Evolutionary conservation across 2,113 vertebrate species (phyloP).

Genomic region (Cromileptes altivelis): DNA sequence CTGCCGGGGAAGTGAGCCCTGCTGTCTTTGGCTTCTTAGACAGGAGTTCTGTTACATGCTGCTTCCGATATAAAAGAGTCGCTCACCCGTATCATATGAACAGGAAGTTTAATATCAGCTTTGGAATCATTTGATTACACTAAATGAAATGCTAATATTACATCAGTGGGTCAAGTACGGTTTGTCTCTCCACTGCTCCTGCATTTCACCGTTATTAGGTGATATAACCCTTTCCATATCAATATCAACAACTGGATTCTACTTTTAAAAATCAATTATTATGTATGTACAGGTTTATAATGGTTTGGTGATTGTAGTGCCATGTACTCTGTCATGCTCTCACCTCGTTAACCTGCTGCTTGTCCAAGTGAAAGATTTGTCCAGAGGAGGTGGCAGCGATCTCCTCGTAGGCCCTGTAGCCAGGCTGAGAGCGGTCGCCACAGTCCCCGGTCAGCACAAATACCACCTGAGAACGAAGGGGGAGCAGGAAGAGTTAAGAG

Average conservation of each 20-base stretch:
- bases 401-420: slow-evolving; percentile 93
- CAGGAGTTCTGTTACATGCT: slow-evolving; percentile 65
- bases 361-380: slow-evolving; percentile 96
- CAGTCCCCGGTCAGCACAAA: slow-evolving; percentile 96
- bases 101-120: slow-evolving; percentile 63
- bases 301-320: neutral
- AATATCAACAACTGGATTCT: neutral
- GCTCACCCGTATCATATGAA: slow-evolving; percentile 55
- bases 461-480: slow-evolving; percentile 86
- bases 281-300: neutral
- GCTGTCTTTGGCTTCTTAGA: slow-evolving; percentile 69
- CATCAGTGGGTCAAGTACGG: slow-evolving; percentile 30
- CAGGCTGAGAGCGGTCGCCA: slow-evolving; percentile 93
- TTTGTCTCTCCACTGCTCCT: slow-evolving; percentile 27
- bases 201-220: slow-evolving; percentile 8
- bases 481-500: slow-evolving; percentile 43
- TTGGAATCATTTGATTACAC: slow-evolving; percentile 53
- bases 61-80: slow-evolving; percentile 61
- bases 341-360: slow-evolving; percentile 96
- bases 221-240: slow-evolving; percentile 2
- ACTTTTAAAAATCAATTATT: neutral
- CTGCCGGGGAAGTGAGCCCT: slow-evolving; percentile 69
- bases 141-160: slow-evolving; percentile 48
- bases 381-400: slow-evolving; percentile 93
- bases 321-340: slow-evolving; percentile 49